phyloP scores from a whole-genome alignment of 1,140 invertebrate genomes.

The Caenorhabditis brenneri region DNA sequence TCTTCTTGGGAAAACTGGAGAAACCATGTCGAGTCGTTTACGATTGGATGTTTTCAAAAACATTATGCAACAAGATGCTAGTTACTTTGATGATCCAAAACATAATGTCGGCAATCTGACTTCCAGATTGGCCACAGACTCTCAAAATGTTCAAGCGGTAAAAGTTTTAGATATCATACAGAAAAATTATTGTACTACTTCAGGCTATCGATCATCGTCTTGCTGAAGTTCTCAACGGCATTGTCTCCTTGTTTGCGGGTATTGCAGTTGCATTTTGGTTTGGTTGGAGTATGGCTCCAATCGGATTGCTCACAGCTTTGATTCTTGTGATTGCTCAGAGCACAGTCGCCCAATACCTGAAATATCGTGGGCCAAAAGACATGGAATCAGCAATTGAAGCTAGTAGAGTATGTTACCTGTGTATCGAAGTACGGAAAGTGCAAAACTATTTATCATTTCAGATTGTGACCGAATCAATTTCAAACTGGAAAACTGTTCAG shows the following conservation, averaged over 20 bases:
- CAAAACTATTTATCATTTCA: conserved; percentile 16
- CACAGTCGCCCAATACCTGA: conserved; percentile 62
- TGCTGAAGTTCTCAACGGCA: conserved; percentile 72
- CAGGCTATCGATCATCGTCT: conserved; percentile 72
- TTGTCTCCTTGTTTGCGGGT: conserved; percentile 72
- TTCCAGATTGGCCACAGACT: conserved; percentile 74
- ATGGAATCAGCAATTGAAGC: conserved; percentile 58
- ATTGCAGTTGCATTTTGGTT: conserved; percentile 71
- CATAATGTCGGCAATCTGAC: conserved; percentile 73
- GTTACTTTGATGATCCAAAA: conserved; percentile 73
- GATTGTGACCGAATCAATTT: conserved; percentile 64
- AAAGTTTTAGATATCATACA: not conserved
- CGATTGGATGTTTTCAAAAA: conserved; percentile 62
- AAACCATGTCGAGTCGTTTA: conserved; percentile 55
- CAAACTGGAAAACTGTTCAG: conserved; percentile 66
- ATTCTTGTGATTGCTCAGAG: conserved; percentile 54
- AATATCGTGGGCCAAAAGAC: conserved; percentile 62
- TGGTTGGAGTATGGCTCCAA: conserved; percentile 72
- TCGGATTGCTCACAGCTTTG: conserved; percentile 60
- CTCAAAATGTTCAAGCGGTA: conserved; percentile 73
- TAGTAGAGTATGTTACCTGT: conserved; percentile 52
- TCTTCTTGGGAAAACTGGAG: conserved; percentile 63
- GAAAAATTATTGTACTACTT: not conserved
- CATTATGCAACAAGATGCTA: conserved; percentile 73
- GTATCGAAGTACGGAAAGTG: too few species aligned